Conservation (phyloP, 2,888 invertebrate genomes). For the Stenotaenia linearis region DNA sequence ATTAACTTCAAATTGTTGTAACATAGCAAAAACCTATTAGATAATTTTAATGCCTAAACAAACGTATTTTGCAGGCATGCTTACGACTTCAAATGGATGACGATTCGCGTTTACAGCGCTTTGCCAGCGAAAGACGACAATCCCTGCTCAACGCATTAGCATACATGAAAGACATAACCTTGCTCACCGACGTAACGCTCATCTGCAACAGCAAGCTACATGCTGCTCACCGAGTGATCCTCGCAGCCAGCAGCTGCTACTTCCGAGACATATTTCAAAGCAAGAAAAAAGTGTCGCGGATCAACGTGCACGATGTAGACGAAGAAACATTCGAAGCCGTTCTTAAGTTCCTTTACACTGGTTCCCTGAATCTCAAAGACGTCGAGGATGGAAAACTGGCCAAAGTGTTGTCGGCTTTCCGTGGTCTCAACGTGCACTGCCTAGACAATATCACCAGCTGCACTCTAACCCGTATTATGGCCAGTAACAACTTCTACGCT, state of each 20-base stretch:
- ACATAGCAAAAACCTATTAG: too few relatives aligned
- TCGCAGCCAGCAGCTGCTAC: constrained; percentile 17
- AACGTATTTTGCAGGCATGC: too few relatives aligned
- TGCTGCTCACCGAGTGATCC: background rate
- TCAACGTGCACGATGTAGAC: background rate
- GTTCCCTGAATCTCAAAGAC: background rate
- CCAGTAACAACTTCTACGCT: background rate
- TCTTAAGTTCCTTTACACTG: background rate
- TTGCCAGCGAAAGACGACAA: constrained; percentile 11
- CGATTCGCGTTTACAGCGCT: background rate
- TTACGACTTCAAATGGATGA: background rate
- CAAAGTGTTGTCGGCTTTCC: background rate
- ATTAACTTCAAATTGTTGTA: too few relatives aligned
- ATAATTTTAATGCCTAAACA: too few relatives aligned
- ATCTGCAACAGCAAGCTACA: background rate
- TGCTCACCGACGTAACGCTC: constrained; percentile 6
- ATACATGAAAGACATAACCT: background rate
- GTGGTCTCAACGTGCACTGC: background rate
- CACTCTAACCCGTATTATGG: background rate
- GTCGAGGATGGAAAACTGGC: background rate
- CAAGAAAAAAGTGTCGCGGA: background rate
- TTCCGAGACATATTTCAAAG: constrained; percentile 1
- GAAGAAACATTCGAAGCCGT: background rate
- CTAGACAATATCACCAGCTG: background rate
- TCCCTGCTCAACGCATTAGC: background rate